phyloP scores from a whole-genome alignment of 53 echinoderm and acorn worm species.

The Mesocentrotus franciscanus region DNA sequence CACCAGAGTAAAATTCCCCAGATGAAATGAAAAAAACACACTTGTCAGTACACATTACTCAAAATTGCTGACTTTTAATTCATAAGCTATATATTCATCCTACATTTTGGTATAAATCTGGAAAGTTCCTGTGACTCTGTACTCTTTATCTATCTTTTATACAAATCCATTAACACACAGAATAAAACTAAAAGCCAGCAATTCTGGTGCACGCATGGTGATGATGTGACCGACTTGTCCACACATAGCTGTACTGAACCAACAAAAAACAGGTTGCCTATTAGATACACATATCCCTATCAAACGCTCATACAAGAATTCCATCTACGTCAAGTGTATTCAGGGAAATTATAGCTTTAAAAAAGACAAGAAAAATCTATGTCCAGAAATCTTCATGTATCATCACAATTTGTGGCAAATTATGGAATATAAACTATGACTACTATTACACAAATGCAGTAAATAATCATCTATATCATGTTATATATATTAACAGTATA shows the following conservation, averaged over 20 bases:
- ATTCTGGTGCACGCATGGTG: conserved; percentile 41
- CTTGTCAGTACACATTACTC: conserved; percentile 53
- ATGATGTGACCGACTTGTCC: background rate
- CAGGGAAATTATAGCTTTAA: conserved; percentile 34
- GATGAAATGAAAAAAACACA: conserved; percentile 33
- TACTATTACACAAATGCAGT: conserved; percentile 65
- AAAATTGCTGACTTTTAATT: conserved; percentile 67
- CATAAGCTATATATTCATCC: conserved; percentile 37
- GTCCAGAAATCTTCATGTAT: conserved; percentile 23
- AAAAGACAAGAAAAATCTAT: conserved; percentile 46
- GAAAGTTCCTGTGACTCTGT: conserved; percentile 11
- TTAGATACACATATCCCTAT: background rate
- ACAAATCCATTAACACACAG: conserved; percentile 45
- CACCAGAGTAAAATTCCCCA: conserved; percentile 53
- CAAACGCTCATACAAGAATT: conserved; percentile 9
- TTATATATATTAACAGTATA: conserved; percentile 65
- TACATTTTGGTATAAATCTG: conserved; percentile 65
- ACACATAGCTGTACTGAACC: conserved; percentile 37
- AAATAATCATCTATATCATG: conserved; percentile 66
- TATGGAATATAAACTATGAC: conserved; percentile 33
- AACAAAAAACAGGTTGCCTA: background rate
- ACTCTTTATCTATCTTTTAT: conserved; percentile 4
- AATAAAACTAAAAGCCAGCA: conserved; percentile 58
- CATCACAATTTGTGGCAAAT: conserved; percentile 44
- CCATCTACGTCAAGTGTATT: background rate